Conservation (phyloP, 2,888 invertebrate species). For the Keiferia lycopersicella region DNA sequence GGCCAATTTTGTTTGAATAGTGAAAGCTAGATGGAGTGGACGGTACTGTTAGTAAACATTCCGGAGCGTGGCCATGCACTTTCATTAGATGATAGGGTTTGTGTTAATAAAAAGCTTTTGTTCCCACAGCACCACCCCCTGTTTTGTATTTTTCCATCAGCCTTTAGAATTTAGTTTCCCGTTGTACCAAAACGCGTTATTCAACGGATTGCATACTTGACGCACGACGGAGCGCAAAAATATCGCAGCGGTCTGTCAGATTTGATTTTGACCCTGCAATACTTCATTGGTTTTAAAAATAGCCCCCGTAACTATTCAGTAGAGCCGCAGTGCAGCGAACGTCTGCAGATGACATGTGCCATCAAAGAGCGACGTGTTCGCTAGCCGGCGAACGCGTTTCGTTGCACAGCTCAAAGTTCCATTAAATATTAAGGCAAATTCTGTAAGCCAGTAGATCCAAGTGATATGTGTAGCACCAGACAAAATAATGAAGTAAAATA, state of each 20-base stretch:
- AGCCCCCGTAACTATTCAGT: neutral
- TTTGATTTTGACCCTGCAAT: too few species aligned
- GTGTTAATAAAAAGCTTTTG: neutral
- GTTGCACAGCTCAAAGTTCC: constrained; percentile 11
- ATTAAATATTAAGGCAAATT: constrained; percentile 30
- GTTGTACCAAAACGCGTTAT: too few species aligned
- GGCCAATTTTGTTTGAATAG: constrained; percentile 25
- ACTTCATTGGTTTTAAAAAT: neutral
- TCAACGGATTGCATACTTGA: too few species aligned
- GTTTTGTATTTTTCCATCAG: too few species aligned
- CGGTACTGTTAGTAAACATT: neutral
- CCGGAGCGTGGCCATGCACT: neutral
- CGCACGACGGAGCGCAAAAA: too few species aligned
- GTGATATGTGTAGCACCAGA: neutral
- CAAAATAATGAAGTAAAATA: too few species aligned
- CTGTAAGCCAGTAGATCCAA: constrained; percentile 6
- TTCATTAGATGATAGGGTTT: neutral
- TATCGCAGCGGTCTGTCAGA: too few species aligned
- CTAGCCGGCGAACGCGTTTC: constrained; percentile 2
- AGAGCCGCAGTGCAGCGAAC: neutral
- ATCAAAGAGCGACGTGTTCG: neutral
- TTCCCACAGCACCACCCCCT: too few species aligned
- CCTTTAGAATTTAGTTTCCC: too few species aligned
- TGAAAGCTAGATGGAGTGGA: constrained; percentile 17
- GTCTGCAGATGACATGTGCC: constrained; percentile 5